A percentile compares a stretch with the other conserved stretches of the same genome.
These are phyloP conservation scores for Drosophila arizonae DNA, from an alignment of 1,140 invertebrate genomes.

Conservation along the genomic window DNA sequence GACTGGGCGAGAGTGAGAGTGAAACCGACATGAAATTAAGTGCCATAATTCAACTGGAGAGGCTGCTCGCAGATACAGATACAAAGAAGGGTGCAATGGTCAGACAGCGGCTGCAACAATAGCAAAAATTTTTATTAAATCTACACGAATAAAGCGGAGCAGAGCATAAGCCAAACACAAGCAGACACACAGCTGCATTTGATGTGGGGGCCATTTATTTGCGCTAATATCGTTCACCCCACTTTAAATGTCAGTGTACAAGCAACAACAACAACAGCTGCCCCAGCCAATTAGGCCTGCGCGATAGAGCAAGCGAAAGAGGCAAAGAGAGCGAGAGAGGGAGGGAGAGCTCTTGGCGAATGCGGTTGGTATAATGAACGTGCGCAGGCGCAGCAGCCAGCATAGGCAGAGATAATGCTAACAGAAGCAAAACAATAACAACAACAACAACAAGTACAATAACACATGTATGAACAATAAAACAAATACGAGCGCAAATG, in stretches of 20 bases:
- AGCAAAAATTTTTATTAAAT: conserved; percentile 70
- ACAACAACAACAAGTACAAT: conserved; percentile 1
- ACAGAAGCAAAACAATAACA: conserved; percentile 5
- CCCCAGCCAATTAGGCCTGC: conserved; percentile 46
- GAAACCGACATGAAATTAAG: conserved; percentile 57
- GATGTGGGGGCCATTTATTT: conserved; percentile 74
- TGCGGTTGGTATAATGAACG: conserved; percentile 23
- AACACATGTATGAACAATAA: conserved; percentile 17
- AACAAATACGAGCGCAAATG: conserved; percentile 51
- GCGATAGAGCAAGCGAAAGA: conserved; percentile 20
- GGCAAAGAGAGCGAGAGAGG: conserved; percentile 11
- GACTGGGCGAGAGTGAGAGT: conserved; percentile 16
- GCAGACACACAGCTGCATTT: conserved; percentile 60
- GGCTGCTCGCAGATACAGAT: neutral
- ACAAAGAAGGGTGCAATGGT: conserved; percentile 38
- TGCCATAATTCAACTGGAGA: conserved; percentile 50
- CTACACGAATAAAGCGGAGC: conserved; percentile 43
- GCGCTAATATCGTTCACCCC: conserved; percentile 79
- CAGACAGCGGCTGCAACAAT: conserved; percentile 54
- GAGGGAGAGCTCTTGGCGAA: conserved; percentile 4
- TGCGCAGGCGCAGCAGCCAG: conserved; percentile 48
- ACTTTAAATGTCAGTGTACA: conserved; percentile 76
- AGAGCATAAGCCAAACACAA: conserved; percentile 18
- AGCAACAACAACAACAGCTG: conserved; percentile 24
- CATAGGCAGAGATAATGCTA: conserved; percentile 31